A percentile compares a stretch with the other conserved stretches of the same genome.
phyloP scores from a whole-genome alignment of 2,113 vertebrate genomes.

The Lampris megalopsis region DNA sequence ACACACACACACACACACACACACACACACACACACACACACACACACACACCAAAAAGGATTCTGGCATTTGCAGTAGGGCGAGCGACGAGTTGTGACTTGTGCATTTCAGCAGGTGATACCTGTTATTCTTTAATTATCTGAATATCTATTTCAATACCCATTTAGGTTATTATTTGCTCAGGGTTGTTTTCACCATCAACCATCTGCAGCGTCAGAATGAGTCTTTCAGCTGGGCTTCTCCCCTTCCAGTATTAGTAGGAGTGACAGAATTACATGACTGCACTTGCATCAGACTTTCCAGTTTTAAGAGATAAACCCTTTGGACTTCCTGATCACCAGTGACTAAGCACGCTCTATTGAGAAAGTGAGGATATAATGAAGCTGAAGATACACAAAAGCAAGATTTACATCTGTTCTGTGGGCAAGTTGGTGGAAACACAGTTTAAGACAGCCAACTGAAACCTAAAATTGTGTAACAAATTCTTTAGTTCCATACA shows the following conservation, averaged over 20 bases:
- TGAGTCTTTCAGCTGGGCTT: slow-evolving; percentile 1
- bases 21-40: background rate
- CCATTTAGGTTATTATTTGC: background rate
- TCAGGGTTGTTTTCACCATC: slow-evolving; percentile 1
- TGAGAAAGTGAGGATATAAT: background rate
- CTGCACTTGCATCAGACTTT: background rate
- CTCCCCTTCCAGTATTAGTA: background rate
- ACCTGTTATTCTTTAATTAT: background rate
- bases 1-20: background rate
- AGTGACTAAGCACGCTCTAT: background rate
- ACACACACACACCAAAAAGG: slow-evolving; percentile 8
- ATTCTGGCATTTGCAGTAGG: slow-evolving; percentile 36
- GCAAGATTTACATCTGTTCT: too few relatives aligned
- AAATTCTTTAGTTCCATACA: background rate
- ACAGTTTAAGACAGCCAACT: too few relatives aligned
- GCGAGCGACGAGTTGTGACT: slow-evolving; percentile 52
- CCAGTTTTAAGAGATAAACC: background rate
- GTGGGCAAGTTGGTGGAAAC: too few relatives aligned
- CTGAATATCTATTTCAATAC: background rate
- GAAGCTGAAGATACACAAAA: too few relatives aligned
- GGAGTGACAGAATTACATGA: background rate
- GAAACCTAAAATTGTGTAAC: too few relatives aligned
- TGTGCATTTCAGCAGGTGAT: slow-evolving; percentile 23
- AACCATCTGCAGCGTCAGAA: background rate
- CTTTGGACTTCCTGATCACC: background rate